These are phyloP conservation scores for Neoaliturus tenellus DNA, from an alignment of 2,888 invertebrate genomes.

Conservation along the genomic window DNA sequence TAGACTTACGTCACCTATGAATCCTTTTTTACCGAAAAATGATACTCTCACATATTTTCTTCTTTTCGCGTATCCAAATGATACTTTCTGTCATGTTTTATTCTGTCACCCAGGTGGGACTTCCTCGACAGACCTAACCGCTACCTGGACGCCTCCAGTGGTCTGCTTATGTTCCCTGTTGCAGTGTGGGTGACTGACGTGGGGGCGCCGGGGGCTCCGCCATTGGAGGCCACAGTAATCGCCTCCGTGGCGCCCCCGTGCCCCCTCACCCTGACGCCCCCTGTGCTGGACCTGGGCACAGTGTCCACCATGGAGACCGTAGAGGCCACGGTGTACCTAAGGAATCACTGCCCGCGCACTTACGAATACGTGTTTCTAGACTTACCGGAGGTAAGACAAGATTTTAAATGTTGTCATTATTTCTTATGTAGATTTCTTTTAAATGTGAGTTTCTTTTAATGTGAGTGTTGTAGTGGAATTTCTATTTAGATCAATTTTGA, in stretches of 20 bases:
- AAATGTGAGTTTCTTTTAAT: too few species aligned
- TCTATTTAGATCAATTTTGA: too few species aligned
- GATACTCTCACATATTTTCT: too few species aligned
- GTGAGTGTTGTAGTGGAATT: too few species aligned
- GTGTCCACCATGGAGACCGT: constrained; percentile 63
- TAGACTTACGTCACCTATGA: too few species aligned
- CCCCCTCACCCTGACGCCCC: constrained; percentile 59
- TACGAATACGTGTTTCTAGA: constrained; percentile 9
- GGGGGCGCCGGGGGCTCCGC: constrained; percentile 38
- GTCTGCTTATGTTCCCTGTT: constrained; percentile 60
- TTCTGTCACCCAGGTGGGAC: constrained; percentile 55
- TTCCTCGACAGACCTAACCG: constrained; percentile 57
- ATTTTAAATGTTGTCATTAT: too few species aligned
- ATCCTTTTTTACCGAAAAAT: too few species aligned
- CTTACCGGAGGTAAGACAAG: neutral
- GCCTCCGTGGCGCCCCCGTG: constrained; percentile 32
- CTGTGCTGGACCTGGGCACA: constrained; percentile 59
- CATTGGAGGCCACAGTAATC: constrained; percentile 54
- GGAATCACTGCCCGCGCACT: constrained; percentile 52
- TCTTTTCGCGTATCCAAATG: too few species aligned
- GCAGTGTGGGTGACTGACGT: constrained; percentile 41
- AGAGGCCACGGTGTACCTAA: constrained; percentile 54
- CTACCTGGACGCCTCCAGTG: constrained; percentile 55
- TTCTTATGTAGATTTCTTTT: too few species aligned
- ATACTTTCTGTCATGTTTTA: too few species aligned